Percentiles rank a stretch among this genome's conserved stretches.
phyloP scores from a whole-genome alignment of 2,797 vertebrate species.

The Sarcoramphus papa region DNA sequence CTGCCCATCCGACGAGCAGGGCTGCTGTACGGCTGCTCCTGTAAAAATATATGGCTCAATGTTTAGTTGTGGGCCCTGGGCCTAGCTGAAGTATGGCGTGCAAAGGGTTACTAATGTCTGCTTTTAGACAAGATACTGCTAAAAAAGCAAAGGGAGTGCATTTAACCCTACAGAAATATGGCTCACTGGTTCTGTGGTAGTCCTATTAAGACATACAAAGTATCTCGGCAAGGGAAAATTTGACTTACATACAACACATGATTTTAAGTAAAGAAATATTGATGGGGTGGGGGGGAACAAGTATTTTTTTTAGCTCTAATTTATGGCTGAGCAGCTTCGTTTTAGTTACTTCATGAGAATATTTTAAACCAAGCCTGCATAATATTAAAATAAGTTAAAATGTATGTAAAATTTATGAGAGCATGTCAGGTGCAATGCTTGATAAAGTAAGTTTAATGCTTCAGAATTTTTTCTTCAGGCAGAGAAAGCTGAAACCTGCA shows the following conservation, averaged over 20 bases:
- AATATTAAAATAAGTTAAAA: slow-evolving; percentile 79
- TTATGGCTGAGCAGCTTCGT: slow-evolving; percentile 65
- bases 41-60: fast-evolving
- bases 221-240: slow-evolving; percentile 25
- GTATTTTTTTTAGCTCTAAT: slow-evolving; percentile 61
- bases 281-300: not conserved
- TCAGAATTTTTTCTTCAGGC: slow-evolving; percentile 74
- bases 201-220: slow-evolving; percentile 18
- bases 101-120: not conserved
- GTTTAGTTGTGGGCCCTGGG: not conserved
- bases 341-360: slow-evolving; percentile 62
- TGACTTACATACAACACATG: slow-evolving; percentile 12
- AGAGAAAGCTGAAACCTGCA: slow-evolving; percentile 71
- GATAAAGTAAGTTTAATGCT: slow-evolving; percentile 78
- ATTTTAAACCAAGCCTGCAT: slow-evolving; percentile 70
- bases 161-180: not conserved
- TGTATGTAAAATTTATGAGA: slow-evolving; percentile 77
- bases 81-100: not conserved
- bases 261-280: slow-evolving; percentile 55
- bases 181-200: not conserved
- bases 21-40: not conserved
- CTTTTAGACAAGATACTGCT: not conserved
- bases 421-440: slow-evolving; percentile 77
- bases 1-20: fast-evolving
- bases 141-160: not conserved